Conservation (phyloP, 2,113 vertebrate species). For the Planiliza haematocheilus region DNA sequence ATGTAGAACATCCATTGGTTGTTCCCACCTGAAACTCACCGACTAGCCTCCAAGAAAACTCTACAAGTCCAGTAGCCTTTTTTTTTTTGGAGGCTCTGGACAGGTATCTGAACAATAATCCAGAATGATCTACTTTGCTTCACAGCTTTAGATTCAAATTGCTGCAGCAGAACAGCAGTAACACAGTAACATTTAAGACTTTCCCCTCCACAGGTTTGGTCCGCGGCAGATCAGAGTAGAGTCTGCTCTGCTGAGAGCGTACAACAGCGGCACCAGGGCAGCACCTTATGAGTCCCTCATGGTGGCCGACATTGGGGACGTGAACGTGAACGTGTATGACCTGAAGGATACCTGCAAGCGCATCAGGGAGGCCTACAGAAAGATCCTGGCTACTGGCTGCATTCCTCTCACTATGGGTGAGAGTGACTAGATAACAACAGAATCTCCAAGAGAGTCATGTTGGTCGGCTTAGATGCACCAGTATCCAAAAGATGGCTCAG, state of each 20-base stretch:
- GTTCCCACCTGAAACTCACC: too few relatives aligned
- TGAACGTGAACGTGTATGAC: slow-evolving; percentile 90
- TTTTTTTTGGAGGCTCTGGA: too few relatives aligned
- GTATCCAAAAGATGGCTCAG: background rate
- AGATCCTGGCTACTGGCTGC: slow-evolving; percentile 83
- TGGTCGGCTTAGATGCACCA: background rate
- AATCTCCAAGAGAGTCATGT: background rate
- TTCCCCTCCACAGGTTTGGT: slow-evolving; percentile 85
- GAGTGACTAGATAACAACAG: slow-evolving; percentile 67
- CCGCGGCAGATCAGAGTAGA: slow-evolving; percentile 90
- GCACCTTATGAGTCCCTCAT: slow-evolving; percentile 88
- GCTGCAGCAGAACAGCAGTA: too few relatives aligned
- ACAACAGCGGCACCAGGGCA: slow-evolving; percentile 85
- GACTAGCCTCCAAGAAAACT: too few relatives aligned
- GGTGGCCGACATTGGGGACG: slow-evolving; percentile 92
- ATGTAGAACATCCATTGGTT: too few relatives aligned
- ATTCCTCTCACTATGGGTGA: slow-evolving; percentile 93
- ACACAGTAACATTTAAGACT: background rate
- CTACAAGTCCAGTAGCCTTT: too few relatives aligned
- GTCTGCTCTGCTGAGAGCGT: slow-evolving; percentile 84
- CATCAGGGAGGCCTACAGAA: slow-evolving; percentile 86
- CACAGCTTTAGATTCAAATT: background rate
- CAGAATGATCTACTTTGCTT: background rate
- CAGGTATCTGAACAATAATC: background rate
- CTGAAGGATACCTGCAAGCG: slow-evolving; percentile 90